Base-by-base conservation (phyloP, 2,797 vertebrate genomes). In the Podarcis lilfordi region DNA sequence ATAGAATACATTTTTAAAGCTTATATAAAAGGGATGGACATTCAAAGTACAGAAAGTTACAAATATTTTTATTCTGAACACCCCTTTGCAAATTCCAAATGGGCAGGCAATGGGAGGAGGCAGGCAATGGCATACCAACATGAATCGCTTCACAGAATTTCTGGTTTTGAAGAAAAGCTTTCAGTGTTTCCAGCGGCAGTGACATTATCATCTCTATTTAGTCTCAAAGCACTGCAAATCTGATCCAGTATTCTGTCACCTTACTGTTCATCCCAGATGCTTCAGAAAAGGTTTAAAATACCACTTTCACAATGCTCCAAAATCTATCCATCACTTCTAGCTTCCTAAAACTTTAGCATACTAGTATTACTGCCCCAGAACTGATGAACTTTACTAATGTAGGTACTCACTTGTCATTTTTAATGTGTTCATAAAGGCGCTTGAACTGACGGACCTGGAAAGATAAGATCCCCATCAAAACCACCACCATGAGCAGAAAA, bases 391-490 rank as follows among this genome's bases (percentile, higher is more conserved):
- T 80, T 61, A 21, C 29, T 50, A 74, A 27, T 8, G 21, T 66
- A 35, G 10, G 50, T 77, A 96, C 98, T 96, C 96, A 99, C 99
- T 99, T 99, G 97, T 99, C 99, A n/a, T 99, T 99, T 96, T 99
- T 99, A 96, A 99, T 99, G 96, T 99, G 99, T 95, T 99, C 99
- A 93, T 99, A 99, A 96, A 99, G 99, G 94, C 99, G 99, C 97
- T 99, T 99, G 95, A 99, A 99, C 95, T 99, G 99, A 92, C 98
- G 98, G 92, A 99, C 98, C 96, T 99, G 99, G 96, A 99, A 99
- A 95, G 98, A 99, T 35, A 99, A 96, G 95, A 99, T 98, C 92
- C 98, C 99, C 94, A 99, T 98, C 91, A 99, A 97, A 23, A 99
- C 98, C 89, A 98, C 98, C 37, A 99, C 98, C 99, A 99, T 99